Percentiles rank a stretch among this genome's conserved stretches.
phyloP scores from a whole-genome alignment of 2,888 invertebrate genomes.

The Fabriciana adippe region DNA sequence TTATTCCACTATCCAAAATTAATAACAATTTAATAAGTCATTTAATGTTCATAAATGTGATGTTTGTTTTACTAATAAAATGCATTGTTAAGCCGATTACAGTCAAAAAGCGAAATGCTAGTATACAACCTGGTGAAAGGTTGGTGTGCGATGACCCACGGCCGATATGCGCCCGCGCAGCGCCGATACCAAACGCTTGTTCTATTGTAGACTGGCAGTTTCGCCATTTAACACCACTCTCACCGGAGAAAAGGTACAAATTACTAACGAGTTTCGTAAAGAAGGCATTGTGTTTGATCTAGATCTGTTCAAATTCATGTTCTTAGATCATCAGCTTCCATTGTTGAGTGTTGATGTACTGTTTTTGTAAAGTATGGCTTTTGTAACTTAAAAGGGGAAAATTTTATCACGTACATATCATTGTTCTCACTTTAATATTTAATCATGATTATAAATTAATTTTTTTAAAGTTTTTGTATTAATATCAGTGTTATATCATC shows the following conservation, averaged over 20 bases:
- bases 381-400: constrained; percentile 6
- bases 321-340: constrained; percentile 50
- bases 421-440: constrained; percentile 11
- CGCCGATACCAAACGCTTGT: constrained; percentile 52
- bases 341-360: constrained; percentile 46
- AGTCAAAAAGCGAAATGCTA: constrained; percentile 1
- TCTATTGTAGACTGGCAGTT: constrained; percentile 64
- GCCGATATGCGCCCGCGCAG: constrained; percentile 47
- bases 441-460: neutral
- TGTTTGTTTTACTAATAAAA: neutral
- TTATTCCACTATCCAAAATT: neutral
- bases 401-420: constrained; percentile 5
- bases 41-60: neutral
- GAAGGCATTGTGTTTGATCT: constrained; percentile 73
- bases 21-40: neutral
- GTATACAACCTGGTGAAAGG: constrained; percentile 58
- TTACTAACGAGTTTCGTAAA: constrained; percentile 73
- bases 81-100: neutral
- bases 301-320: constrained; percentile 59
- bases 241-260: constrained; percentile 70
- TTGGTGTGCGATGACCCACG: constrained; percentile 66
- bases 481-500: neutral
- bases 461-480: neutral
- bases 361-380: constrained; percentile 17
- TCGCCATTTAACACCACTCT: constrained; percentile 76